Evolutionary conservation across 1,140 invertebrate genomes (phyloP), one percentile per base, ranked within the genome.

Genomic region (Drosophila biarmipes): DNA sequence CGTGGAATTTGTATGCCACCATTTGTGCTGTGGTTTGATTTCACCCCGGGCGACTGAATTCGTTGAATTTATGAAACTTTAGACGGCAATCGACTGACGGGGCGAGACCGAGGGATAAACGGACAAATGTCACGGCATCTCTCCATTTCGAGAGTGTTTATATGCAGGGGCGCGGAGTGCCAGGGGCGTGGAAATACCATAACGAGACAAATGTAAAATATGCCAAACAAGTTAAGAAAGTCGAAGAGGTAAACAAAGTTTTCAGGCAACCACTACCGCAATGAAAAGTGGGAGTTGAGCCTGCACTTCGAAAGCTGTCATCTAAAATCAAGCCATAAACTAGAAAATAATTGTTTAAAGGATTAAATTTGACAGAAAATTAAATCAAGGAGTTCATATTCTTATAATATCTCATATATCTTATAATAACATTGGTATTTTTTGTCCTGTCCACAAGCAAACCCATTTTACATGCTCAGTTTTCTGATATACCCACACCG

Each of bases 51-150:
- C 80, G 61, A 81, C 78, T 69, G 19, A 85, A 85, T 85, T 85
- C 80, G 81, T 80, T 85, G 80, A 85, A 87, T 87, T 86, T 87
- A 87, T 86, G 82, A 87, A 87, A 86, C 77, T 78, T 82, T 87
- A 76, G 81, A 82, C 40, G 63, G 29, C 66, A 69, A 69, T 69
- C 62, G 62, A 85, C 61, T 64, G 62, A 59, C 78, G 46, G 43
- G 53, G 3, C 51, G 46, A 69, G 14, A 11, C 52, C 57, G 21
- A 56, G 71, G 27, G 35, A 56, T 54, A 74, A 74, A 74, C 72
- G 58, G 72, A 63, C 72, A 74, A 66, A 74, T 74, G 72, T 74
- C 72, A 74, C 72, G 72, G 43, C 71, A 74, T 74, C 45, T 64
- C 52, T 24, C 34, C 58, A 56, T 74, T 55, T 74, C 35, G 27